Evolutionary conservation across 2,888 invertebrate species (phyloP).

Genomic region (Plebejus argus): DNA sequence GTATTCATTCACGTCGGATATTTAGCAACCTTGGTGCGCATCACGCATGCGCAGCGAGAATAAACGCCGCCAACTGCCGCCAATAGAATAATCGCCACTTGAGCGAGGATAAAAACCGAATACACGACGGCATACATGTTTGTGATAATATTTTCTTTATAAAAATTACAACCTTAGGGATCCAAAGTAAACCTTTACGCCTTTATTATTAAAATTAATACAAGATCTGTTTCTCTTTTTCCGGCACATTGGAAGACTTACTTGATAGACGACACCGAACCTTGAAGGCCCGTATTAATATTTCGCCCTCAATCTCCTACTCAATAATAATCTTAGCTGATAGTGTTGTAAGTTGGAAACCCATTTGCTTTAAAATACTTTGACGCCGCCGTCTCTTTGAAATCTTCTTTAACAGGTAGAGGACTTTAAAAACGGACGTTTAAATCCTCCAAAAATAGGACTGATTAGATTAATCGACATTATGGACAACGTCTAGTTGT

Average conservation of each 20-base stretch:
- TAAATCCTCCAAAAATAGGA: neutral
- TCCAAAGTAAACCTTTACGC: too few species aligned
- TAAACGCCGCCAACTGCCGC: conserved; percentile 17
- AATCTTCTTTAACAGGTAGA: neutral
- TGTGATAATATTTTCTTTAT: neutral
- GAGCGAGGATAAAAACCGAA: conserved; percentile 4
- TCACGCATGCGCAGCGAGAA: conserved; percentile 13
- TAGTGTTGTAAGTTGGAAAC: too few species aligned
- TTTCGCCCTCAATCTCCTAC: too few species aligned
- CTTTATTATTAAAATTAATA: too few species aligned
- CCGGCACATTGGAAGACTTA: too few species aligned
- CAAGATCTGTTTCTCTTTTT: too few species aligned
- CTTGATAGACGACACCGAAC: too few species aligned
- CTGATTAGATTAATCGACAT: conserved; percentile 16
- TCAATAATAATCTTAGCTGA: too few species aligned
- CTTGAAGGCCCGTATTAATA: too few species aligned
- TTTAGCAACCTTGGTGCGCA: conserved; percentile 24
- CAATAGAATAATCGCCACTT: conserved; percentile 22
- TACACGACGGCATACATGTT: neutral
- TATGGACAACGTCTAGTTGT: conserved; percentile 18
- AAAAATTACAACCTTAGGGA: too few species aligned
- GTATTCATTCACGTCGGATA: conserved; percentile 13
- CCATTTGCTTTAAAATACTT: too few species aligned
- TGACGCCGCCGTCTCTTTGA: neutral
- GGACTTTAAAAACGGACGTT: neutral